phyloP scores from a whole-genome alignment of 2,888 invertebrate genomes.

The Nephrotoma flavescens region DNA sequence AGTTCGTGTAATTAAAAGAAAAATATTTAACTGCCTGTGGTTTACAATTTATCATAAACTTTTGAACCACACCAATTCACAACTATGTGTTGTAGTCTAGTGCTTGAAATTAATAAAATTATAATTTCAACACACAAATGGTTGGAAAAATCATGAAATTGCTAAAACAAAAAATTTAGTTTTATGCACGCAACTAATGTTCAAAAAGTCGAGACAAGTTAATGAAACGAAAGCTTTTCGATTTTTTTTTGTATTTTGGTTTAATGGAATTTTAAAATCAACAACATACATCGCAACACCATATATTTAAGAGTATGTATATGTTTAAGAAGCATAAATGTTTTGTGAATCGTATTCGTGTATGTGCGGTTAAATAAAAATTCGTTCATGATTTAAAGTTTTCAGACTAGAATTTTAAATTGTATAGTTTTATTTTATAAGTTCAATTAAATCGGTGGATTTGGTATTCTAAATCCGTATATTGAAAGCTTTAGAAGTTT shows the following conservation, averaged over 20 bases:
- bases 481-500: no score
- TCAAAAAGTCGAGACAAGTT: neutral
- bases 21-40: neutral
- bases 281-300: neutral
- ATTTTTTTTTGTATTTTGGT: neutral
- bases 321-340: neutral
- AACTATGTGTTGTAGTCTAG: neutral
- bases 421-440: no score
- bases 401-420: neutral
- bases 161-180: neutral
- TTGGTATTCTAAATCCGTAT: no score
- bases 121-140: neutral
- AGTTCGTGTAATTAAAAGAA: neutral
- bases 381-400: neutral
- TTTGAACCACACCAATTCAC: neutral
- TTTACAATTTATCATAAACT: neutral
- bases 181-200: neutral
- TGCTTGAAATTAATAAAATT: neutral
- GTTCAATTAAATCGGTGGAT: no score
- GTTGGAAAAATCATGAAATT: neutral
- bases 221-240: neutral
- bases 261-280: neutral
- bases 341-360: neutral
- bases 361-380: neutral
- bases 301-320: neutral